Evolutionary conservation across 2,888 invertebrate genomes (phyloP).

Genomic region (Eristalis arbustorum): DNA sequence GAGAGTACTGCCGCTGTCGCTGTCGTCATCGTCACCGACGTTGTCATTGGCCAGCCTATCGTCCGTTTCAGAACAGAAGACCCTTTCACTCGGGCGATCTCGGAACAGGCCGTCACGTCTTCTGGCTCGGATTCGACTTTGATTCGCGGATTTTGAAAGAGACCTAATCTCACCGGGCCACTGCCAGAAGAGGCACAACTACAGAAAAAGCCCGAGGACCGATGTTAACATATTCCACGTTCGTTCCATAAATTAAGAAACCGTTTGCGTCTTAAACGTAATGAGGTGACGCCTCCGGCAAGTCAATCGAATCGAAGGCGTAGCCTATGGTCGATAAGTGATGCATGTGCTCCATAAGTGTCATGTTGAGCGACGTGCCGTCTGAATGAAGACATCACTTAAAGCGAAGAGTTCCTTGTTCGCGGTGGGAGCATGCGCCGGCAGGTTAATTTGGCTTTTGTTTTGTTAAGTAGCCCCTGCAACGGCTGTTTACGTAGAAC

Average conservation of each 20-base stretch:
- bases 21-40: too few relatives aligned
- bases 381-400: neutral
- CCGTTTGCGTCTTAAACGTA: neutral
- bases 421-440: neutral
- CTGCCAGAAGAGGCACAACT: neutral
- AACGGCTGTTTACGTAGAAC: neutral
- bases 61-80: too few relatives aligned
- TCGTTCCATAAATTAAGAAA: neutral
- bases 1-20: too few relatives aligned
- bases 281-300: neutral
- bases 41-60: too few relatives aligned
- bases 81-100: neutral
- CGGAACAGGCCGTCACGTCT: neutral
- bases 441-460: neutral
- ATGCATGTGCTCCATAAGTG: neutral
- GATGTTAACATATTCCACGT: neutral
- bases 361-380: neutral
- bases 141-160: neutral
- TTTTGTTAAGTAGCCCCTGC: neutral
- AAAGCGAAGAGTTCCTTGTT: neutral
- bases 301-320: neutral
- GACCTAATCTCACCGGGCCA: neutral
- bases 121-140: neutral
- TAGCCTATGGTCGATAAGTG: neutral
- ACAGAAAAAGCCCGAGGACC: neutral